Conservation (phyloP, 2,113 vertebrate species). For the Malurus elegans region DNA sequence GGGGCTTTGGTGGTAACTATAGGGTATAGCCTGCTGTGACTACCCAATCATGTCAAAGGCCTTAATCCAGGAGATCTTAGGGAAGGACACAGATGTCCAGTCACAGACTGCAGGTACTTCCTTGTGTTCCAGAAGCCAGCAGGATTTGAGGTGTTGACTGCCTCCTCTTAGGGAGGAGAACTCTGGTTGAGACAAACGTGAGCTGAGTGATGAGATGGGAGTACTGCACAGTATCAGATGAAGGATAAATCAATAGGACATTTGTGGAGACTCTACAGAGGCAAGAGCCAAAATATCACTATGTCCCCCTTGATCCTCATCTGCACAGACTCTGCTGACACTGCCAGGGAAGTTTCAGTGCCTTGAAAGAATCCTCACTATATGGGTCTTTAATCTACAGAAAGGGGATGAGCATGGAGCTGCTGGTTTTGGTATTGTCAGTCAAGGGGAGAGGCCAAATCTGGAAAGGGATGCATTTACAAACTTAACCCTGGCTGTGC, state of each 20-base stretch:
- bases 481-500: background rate
- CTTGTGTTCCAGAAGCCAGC: background rate
- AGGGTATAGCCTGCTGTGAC: background rate
- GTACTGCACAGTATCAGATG: background rate
- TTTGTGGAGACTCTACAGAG: background rate
- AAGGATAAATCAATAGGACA: background rate
- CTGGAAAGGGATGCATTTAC: background rate
- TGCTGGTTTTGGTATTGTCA: background rate
- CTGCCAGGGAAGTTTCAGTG: background rate
- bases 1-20: background rate
- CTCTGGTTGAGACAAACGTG: background rate
- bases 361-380: background rate
- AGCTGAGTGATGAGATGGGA: background rate
- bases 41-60: background rate
- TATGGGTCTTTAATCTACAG: background rate
- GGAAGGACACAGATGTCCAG: background rate
- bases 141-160: background rate
- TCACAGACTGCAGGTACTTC: background rate
- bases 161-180: background rate
- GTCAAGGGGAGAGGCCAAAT: background rate
- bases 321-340: background rate
- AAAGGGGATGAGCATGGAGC: background rate
- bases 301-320: background rate
- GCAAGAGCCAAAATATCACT: background rate
- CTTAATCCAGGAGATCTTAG: background rate